Evolutionary conservation across 2,888 invertebrate species (phyloP).

Genomic region (Catocala sponsa): DNA sequence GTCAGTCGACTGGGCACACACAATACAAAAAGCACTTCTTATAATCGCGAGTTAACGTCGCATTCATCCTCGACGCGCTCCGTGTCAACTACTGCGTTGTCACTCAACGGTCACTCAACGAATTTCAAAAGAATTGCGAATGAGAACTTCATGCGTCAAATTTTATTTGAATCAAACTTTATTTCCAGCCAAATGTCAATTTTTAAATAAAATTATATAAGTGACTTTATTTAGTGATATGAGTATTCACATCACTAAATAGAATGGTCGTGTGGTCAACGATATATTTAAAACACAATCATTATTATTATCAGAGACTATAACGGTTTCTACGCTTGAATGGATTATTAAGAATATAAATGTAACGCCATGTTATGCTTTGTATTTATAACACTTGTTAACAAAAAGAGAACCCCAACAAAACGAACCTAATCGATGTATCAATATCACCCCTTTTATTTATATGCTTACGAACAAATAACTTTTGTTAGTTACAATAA

Average conservation of each 20-base stretch:
- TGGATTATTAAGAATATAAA: slow-evolving; percentile 37
- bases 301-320: slow-evolving; percentile 21
- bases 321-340: slow-evolving; percentile 34
- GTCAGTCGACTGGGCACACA: slow-evolving; percentile 48
- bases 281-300: slow-evolving; percentile 13
- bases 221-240: slow-evolving; percentile 19
- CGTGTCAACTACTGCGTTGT: slow-evolving; percentile 70
- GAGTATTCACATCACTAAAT: no score
- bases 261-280: no score
- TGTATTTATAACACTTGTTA: slow-evolving; percentile 28
- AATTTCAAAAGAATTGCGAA: slow-evolving; percentile 68
- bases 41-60: slow-evolving; percentile 66
- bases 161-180: slow-evolving; percentile 62
- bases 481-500: slow-evolving; percentile 31
- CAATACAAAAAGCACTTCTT: slow-evolving; percentile 71
- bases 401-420: slow-evolving; percentile 42
- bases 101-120: slow-evolving; percentile 83
- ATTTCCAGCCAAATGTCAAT: slow-evolving; percentile 71
- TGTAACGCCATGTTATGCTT: slow-evolving; percentile 19
- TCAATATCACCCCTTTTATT: slow-evolving; percentile 65
- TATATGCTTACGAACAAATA: slow-evolving; percentile 40
- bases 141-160: slow-evolving; percentile 56
- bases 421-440: slow-evolving; percentile 53
- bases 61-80: slow-evolving; percentile 68
- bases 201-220: slow-evolving; percentile 48